A percentile compares a stretch with the other conserved stretches of the same genome.
Evolutionary conservation across 1,140 invertebrate species (phyloP).

Genomic region (Lasaia peninsularis): DNA sequence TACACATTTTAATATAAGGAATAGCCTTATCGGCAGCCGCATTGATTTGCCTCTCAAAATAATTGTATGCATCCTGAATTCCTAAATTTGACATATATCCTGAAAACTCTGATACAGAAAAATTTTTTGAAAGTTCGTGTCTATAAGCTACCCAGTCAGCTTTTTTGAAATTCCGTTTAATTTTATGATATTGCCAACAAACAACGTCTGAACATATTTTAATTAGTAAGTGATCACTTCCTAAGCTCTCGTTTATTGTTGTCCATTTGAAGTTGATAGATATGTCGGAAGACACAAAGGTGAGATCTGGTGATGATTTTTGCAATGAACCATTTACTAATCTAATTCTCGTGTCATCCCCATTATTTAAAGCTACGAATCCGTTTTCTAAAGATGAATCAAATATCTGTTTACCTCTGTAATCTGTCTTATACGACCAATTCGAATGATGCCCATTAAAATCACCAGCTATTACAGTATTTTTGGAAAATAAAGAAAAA

Average conservation of each 20-base stretch:
- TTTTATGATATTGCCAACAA: neutral
- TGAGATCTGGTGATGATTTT: slow-evolving; percentile 1
- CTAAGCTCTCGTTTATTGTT: neutral
- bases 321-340: neutral
- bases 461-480: neutral
- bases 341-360: neutral
- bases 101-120: neutral
- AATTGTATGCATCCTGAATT: neutral
- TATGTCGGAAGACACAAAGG: neutral
- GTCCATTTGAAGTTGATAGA: neutral
- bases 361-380: neutral
- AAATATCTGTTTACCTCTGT: neutral
- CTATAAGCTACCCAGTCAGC: neutral
- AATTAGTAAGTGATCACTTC: neutral
- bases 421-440: neutral
- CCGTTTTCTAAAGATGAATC: neutral
- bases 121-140: neutral
- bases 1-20: neutral
- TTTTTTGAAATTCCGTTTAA: neutral
- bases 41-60: neutral
- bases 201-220: neutral
- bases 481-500: neutral
- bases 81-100: neutral
- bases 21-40: neutral
- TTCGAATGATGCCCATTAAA: neutral